Evolutionary conservation across 2,797 vertebrate genomes (phyloP).

Genomic region (Thalassophryne amazonica): DNA sequence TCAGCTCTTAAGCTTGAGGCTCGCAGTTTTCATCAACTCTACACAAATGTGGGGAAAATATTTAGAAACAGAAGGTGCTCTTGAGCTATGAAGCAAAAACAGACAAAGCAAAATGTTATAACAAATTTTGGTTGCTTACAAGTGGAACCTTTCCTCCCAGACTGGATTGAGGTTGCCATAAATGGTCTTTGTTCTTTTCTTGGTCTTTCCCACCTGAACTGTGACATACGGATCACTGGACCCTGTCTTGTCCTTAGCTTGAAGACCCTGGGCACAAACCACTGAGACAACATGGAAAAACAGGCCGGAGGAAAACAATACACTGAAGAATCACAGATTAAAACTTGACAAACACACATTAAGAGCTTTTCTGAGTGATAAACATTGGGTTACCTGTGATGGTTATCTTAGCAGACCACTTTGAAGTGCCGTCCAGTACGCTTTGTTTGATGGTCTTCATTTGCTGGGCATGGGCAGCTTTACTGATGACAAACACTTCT

Average conservation of each 20-base stretch:
- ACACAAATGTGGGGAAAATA: no score
- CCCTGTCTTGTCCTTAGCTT: slow-evolving; percentile 98
- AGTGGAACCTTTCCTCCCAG: slow-evolving; percentile 98
- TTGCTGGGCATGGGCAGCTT: slow-evolving; percentile 89
- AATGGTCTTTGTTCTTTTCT: slow-evolving; percentile 98
- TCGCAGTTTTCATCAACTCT: no score
- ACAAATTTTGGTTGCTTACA: slow-evolving; percentile 80
- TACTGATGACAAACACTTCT: slow-evolving; percentile 89
- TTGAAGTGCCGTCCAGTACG: slow-evolving; percentile 95
- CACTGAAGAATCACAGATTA: not conserved
- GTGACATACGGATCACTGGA: slow-evolving; percentile 99
- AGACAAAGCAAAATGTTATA: not conserved
- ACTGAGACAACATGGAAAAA: slow-evolving; percentile 75
- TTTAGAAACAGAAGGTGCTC: no score
- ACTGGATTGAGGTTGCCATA: slow-evolving; percentile 97
- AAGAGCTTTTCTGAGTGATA: no score
- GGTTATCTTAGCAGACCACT: slow-evolving; percentile 98
- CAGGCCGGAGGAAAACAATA: no score
- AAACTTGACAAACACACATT: no score
- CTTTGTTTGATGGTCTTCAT: slow-evolving; percentile 99
- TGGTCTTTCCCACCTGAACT: slow-evolving; percentile 97
- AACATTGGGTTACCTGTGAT: slow-evolving; percentile 84
- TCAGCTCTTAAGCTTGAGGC: no score
- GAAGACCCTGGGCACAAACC: slow-evolving; percentile 94
- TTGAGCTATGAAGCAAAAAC: no score